Percentiles rank a stretch among this genome's conserved stretches.
Evolutionary conservation across 2,888 invertebrate genomes (phyloP).

Genomic region (Meteorus cinctellus): DNA sequence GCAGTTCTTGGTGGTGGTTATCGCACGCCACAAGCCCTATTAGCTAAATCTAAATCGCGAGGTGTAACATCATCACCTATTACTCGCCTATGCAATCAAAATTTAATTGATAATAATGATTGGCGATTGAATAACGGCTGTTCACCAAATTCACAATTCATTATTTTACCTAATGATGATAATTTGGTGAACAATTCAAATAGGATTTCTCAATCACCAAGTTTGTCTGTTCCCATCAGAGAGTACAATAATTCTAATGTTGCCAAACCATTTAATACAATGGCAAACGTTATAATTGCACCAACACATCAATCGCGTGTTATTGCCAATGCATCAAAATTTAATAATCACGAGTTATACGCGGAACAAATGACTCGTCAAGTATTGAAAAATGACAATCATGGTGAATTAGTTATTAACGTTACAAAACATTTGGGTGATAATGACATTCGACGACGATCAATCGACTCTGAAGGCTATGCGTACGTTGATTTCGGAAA

Average conservation of each 20-base stretch:
- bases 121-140: background rate
- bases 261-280: background rate
- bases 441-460: constrained; percentile 53
- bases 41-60: constrained; percentile 61
- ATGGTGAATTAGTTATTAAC: background rate
- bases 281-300: constrained; percentile 56
- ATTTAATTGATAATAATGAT: background rate
- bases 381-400: background rate
- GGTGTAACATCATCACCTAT: constrained; percentile 49
- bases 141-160: background rate
- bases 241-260: background rate
- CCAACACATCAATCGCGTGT: constrained; percentile 59
- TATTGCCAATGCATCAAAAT: constrained; percentile 3
- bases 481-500: constrained; percentile 65
- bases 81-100: background rate
- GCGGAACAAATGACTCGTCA: background rate
- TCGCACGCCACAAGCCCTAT: constrained; percentile 65
- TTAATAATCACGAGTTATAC: background rate
- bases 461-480: constrained; percentile 67
- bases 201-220: background rate
- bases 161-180: constrained; percentile 6
- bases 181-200: background rate
- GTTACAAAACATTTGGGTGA: background rate
- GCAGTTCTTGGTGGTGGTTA: constrained; percentile 69
- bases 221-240: background rate